These are phyloP conservation scores for Platyscapa corneri DNA, from an alignment of 1,140 invertebrate genomes.

Conservation along the genomic window DNA sequence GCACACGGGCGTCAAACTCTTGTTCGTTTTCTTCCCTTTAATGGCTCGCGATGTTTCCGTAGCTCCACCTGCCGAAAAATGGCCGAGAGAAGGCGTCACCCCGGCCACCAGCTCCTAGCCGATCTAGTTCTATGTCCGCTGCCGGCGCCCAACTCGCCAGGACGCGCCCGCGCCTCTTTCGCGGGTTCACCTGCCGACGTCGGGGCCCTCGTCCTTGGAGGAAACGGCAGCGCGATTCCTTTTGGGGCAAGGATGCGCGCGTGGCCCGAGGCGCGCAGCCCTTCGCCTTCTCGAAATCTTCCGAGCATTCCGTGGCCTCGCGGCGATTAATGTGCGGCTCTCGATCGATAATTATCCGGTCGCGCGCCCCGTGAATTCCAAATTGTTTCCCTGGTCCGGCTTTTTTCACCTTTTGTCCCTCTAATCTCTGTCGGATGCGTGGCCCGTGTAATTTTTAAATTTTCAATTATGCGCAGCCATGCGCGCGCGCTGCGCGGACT, in stretches of 20 bases:
- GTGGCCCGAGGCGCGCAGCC: neutral
- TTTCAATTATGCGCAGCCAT: constrained; percentile 43
- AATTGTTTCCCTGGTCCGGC: constrained; percentile 30
- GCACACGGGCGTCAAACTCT: constrained; percentile 63
- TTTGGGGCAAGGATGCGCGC: neutral
- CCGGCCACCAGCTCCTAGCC: constrained; percentile 65
- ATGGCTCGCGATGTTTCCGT: constrained; percentile 63
- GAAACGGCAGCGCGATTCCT: neutral
- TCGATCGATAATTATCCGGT: constrained; percentile 18
- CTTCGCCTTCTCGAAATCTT: constrained; percentile 19
- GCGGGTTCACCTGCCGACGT: constrained; percentile 32
- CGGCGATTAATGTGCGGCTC: neutral
- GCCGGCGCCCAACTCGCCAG: constrained; percentile 47
- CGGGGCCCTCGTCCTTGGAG: constrained; percentile 37
- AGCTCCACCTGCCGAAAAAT: constrained; percentile 70
- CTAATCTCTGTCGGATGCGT: constrained; percentile 2
- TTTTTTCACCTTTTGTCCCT: neutral
- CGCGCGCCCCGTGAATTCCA: neutral
- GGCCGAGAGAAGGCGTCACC: constrained; percentile 65
- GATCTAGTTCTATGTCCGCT: constrained; percentile 65
- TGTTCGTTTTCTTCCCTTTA: constrained; percentile 67
- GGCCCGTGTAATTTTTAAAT: constrained; percentile 47
- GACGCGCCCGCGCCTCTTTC: neutral
- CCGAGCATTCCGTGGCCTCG: neutral
- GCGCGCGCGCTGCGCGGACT: too few species aligned